These are phyloP conservation scores for Montifringilla adamsi DNA, from an alignment of 2,113 vertebrate genomes.

Conservation along the genomic window DNA sequence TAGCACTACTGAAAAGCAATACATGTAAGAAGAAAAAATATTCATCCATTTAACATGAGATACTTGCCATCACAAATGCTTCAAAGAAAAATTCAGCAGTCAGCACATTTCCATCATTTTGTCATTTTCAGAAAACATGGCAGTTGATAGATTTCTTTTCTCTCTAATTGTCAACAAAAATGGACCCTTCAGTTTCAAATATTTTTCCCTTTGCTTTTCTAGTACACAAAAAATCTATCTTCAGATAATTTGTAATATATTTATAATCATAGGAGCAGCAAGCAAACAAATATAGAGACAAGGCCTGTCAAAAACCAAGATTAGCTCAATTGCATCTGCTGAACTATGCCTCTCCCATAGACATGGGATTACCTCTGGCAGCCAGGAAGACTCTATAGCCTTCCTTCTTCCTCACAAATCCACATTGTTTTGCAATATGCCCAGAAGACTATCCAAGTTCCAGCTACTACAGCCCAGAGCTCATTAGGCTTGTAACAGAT, in stretches of 20 bases:
- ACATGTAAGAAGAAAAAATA: slow-evolving; percentile 6
- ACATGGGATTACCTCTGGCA: not conserved
- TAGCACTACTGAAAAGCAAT: not conserved
- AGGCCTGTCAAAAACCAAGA: not conserved
- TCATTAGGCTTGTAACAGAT: not conserved
- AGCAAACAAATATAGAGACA: not conserved
- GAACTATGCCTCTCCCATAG: not conserved
- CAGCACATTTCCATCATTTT: not conserved
- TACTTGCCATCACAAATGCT: not conserved
- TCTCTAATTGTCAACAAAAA: not conserved
- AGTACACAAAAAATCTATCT: not conserved
- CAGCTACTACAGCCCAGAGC: not conserved
- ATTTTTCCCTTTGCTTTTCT: not conserved
- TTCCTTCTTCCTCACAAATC: not conserved
- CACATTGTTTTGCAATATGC: not conserved
- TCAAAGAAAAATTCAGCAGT: not conserved
- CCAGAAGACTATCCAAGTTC: not conserved
- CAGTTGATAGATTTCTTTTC: not conserved
- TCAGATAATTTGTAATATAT: not conserved
- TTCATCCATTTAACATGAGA: not conserved
- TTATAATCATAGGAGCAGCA: not conserved
- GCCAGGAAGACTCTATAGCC: not conserved
- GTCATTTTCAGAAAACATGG: not conserved
- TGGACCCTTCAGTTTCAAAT: not conserved
- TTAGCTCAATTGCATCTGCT: not conserved